A percentile compares a stretch with the other conserved stretches of the same genome.
phyloP scores from a whole-genome alignment of 2,797 vertebrate genomes.

The Bovichtus variegatus region DNA sequence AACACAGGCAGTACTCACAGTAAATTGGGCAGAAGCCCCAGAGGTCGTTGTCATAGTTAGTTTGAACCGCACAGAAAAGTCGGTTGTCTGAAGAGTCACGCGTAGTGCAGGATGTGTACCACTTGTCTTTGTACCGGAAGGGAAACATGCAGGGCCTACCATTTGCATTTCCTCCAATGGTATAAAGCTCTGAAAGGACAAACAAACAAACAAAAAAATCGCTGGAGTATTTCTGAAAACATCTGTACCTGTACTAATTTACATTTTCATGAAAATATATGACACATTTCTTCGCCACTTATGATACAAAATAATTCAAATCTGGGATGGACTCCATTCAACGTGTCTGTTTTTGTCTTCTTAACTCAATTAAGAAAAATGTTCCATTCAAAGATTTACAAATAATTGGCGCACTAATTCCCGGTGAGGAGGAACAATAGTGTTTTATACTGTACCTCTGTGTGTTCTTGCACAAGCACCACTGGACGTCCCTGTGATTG shows the following conservation, averaged over 20 bases:
- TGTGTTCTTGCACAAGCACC: conserved; percentile 89
- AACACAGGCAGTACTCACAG: conserved; percentile 81
- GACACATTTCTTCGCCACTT: background rate
- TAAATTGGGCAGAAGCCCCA: conserved; percentile 90
- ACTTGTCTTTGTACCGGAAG: conserved; percentile 85
- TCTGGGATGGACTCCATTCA: background rate
- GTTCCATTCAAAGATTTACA: background rate
- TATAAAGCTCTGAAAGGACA: conserved; percentile 84
- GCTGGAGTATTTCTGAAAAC: conserved; percentile 2
- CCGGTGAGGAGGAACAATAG: background rate
- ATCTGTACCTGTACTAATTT: background rate
- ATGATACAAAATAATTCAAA: background rate
- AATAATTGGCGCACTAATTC: background rate
- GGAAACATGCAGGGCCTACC: conserved; percentile 92
- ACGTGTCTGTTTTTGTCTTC: background rate
- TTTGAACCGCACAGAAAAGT: conserved; percentile 89
- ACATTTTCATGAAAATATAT: background rate
- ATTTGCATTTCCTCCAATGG: conserved; percentile 87
- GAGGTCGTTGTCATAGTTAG: conserved; percentile 78
- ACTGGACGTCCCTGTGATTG: conserved; percentile 84
- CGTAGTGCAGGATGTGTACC: conserved; percentile 87
- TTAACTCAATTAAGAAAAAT: background rate
- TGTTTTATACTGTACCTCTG: conserved; percentile 84
- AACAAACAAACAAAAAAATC: background rate
- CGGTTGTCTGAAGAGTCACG: conserved; percentile 66